Evolutionary conservation across 2,797 vertebrate species (phyloP).

Genomic region (Clamator glandarius): DNA sequence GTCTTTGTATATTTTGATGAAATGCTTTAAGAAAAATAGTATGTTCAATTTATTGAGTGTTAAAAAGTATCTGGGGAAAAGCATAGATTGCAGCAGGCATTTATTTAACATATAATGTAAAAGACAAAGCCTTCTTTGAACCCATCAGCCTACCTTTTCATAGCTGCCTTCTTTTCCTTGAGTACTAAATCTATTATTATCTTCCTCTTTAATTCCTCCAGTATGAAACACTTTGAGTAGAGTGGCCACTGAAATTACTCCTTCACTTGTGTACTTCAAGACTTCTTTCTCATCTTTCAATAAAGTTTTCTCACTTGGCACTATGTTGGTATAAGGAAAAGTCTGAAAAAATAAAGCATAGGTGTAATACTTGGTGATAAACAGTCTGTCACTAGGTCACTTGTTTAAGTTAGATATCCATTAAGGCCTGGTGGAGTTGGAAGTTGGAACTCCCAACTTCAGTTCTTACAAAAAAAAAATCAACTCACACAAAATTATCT

Average conservation of each 20-base stretch:
- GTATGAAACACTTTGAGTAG: constrained; percentile 82
- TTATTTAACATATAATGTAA: background rate
- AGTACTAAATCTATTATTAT: constrained; percentile 57
- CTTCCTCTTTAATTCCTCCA: constrained; percentile 62
- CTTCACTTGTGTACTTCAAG: constrained; percentile 40
- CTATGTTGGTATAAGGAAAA: background rate
- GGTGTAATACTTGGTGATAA: background rate
- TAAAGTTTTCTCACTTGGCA: background rate
- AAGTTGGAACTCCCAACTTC: background rate
- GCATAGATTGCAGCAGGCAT: background rate
- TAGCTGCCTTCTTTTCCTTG: constrained; percentile 65
- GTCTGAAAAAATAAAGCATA: constrained; percentile 31
- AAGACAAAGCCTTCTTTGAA: background rate
- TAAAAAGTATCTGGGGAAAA: background rate
- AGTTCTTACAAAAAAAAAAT: background rate
- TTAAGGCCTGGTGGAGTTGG: too few relatives aligned
- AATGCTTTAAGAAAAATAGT: constrained; percentile 70
- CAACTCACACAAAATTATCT: background rate
- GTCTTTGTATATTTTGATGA: constrained; percentile 81
- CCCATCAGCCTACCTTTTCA: constrained; percentile 79
- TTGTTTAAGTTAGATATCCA: background rate
- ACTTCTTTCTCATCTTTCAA: constrained; percentile 42
- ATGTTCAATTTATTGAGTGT: background rate
- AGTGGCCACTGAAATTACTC: constrained; percentile 80
- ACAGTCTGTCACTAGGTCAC: background rate